A percentile compares a stretch with the other conserved stretches of the same genome.
Evolutionary conservation across 2,888 invertebrate genomes (phyloP).

Genomic region (Serripes groenlandicus): DNA sequence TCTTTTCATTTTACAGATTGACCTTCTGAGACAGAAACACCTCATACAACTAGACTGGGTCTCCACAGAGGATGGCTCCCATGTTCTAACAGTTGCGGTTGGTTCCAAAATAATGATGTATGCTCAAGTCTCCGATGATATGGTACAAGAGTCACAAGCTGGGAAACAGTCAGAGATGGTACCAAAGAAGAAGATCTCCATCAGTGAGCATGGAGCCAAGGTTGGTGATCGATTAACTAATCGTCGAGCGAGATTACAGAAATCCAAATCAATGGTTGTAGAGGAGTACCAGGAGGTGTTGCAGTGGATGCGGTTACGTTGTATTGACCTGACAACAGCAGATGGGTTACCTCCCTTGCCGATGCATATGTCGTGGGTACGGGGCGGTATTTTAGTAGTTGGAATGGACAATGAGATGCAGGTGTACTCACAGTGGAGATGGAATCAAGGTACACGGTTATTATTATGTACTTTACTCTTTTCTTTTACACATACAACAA

Average conservation of each 20-base stretch:
- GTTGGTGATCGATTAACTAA: constrained; percentile 29
- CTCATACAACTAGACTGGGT: constrained; percentile 99
- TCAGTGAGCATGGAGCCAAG: constrained; percentile 50
- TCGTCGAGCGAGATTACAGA: constrained; percentile 90
- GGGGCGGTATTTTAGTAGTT: constrained; percentile 98
- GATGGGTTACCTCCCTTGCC: constrained; percentile 98
- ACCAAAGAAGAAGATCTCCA: constrained; percentile 24
- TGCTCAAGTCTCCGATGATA: constrained; percentile 95
- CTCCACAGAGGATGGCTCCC: constrained; percentile 99
- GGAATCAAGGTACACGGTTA: constrained; percentile 61
- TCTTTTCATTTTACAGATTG: constrained; percentile 62
- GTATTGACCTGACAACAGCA: constrained; percentile 96
- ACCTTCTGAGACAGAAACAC: constrained; percentile 82
- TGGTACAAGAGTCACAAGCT: constrained; percentile 92
- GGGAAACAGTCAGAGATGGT: constrained; percentile 47
- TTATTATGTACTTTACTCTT: too few relatives aligned
- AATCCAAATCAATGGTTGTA: constrained; percentile 96
- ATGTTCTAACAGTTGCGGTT: constrained; percentile 98
- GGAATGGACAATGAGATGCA: constrained; percentile 99
- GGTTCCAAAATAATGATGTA: constrained; percentile 93
- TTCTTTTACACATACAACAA: too few relatives aligned
- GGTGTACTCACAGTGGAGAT: constrained; percentile 97
- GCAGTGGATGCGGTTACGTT: constrained; percentile 97
- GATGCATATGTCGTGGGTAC: constrained; percentile 99
- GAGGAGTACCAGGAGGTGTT: constrained; percentile 96